Evolutionary conservation across 2,888 invertebrate genomes (phyloP).

Genomic region (Standfussiana lucernea): DNA sequence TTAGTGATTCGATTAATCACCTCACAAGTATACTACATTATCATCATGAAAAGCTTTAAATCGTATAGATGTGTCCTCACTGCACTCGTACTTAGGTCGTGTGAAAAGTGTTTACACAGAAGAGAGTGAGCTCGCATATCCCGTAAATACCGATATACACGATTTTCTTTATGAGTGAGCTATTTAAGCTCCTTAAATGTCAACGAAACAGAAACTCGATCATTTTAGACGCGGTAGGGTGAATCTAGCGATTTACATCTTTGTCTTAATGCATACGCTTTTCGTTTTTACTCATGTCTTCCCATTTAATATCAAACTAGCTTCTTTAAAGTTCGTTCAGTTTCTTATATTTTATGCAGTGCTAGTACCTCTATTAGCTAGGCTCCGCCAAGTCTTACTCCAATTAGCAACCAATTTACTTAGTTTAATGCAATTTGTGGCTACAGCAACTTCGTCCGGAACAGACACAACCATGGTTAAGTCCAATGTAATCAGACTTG

Average conservation of each 20-base stretch:
- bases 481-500: constrained; percentile 26
- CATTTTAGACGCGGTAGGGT: not conserved
- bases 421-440: constrained; percentile 56
- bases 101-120: not conserved
- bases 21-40: constrained; percentile 16
- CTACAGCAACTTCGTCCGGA: constrained; percentile 15
- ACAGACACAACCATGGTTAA: constrained; percentile 32
- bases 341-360: constrained; percentile 17
- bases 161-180: not conserved
- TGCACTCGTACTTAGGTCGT: not conserved
- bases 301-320: not conserved
- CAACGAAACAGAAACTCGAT: not conserved
- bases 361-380: not conserved
- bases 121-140: not conserved
- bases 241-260: not conserved
- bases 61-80: not conserved
- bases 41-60: not conserved
- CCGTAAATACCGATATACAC: not conserved
- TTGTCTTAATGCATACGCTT: not conserved
- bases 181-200: not conserved
- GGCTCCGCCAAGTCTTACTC: constrained; percentile 33
- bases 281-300: not conserved
- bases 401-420: constrained; percentile 48
- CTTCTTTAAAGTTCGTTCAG: not conserved
- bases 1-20: constrained; percentile 48